A percentile compares a stretch with the other conserved stretches of the same genome.
These are phyloP conservation scores for Myiagra hebetior DNA, from an alignment of 2,113 vertebrate genomes.

Conservation along the genomic window DNA sequence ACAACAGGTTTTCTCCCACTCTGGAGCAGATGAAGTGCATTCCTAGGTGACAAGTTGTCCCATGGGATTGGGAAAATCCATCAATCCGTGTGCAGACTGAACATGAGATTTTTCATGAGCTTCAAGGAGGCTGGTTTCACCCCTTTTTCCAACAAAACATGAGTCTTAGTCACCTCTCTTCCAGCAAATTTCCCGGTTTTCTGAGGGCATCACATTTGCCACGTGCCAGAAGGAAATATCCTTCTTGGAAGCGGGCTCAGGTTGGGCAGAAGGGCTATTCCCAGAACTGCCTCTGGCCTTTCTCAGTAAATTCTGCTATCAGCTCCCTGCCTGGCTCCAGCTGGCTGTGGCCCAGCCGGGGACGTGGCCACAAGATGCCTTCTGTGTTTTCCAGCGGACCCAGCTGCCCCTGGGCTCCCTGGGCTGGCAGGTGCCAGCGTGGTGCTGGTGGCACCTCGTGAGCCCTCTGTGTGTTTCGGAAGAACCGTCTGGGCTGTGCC, in stretches of 20 bases:
- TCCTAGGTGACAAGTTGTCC: background rate
- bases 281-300: background rate
- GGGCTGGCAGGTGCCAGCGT: background rate
- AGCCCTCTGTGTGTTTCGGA: background rate
- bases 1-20: background rate
- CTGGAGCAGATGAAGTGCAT: background rate
- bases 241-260: rapidly evolving
- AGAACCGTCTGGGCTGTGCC: background rate
- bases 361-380: rapidly evolving
- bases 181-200: background rate
- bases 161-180: background rate
- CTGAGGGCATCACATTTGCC: background rate
- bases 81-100: rapidly evolving
- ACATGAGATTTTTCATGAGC: background rate
- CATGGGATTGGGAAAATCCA: rapidly evolving
- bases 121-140: background rate
- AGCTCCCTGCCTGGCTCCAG: background rate
- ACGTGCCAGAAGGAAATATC: rapidly evolving
- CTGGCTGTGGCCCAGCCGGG: background rate
- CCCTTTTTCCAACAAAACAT: background rate
- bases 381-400: rapidly evolving
- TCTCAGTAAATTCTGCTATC: background rate
- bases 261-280: background rate
- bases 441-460: background rate
- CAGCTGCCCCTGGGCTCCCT: rapidly evolving